These are phyloP conservation scores for Heliornis fulica DNA, from an alignment of 2,113 vertebrate species.

Conservation along the genomic window DNA sequence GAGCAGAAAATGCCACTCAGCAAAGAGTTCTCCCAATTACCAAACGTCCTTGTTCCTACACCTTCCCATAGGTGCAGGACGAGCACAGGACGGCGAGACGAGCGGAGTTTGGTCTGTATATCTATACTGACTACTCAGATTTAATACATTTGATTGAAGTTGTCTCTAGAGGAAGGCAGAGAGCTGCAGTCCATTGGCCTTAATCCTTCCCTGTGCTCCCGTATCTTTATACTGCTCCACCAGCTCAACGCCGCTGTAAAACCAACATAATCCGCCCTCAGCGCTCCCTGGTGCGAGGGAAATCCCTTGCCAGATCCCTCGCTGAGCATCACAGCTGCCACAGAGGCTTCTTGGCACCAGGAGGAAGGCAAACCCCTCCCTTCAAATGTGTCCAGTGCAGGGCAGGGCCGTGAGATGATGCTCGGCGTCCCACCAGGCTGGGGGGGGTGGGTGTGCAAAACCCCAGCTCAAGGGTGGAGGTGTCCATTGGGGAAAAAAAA, in stretches of 20 bases:
- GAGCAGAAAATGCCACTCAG: neutral
- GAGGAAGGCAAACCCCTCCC: neutral
- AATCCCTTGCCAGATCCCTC: neutral
- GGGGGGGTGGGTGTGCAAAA: neutral
- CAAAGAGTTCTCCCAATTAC: neutral
- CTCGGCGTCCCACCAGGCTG: neutral
- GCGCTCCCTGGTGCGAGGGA: neutral
- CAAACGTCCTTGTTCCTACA: neutral
- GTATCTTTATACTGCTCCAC: neutral
- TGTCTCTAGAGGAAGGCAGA: conserved; percentile 1
- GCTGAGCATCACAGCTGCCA: conserved; percentile 16
- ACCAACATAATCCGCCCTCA: neutral
- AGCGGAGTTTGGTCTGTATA: neutral
- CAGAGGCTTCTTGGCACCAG: neutral
- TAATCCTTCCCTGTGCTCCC: conserved; percentile 39
- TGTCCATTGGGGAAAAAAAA: neutral
- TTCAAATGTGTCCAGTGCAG: neutral
- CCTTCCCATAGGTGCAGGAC: neutral
- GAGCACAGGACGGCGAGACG: neutral
- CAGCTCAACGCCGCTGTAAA: neutral
- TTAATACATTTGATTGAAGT: neutral
- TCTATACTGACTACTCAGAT: neutral
- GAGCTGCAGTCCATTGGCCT: conserved; percentile 43
- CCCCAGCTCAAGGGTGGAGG: neutral
- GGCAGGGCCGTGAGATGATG: neutral